Evolutionary conservation across 2,113 vertebrate genomes (phyloP).

Genomic region (Oryzias woworae): DNA sequence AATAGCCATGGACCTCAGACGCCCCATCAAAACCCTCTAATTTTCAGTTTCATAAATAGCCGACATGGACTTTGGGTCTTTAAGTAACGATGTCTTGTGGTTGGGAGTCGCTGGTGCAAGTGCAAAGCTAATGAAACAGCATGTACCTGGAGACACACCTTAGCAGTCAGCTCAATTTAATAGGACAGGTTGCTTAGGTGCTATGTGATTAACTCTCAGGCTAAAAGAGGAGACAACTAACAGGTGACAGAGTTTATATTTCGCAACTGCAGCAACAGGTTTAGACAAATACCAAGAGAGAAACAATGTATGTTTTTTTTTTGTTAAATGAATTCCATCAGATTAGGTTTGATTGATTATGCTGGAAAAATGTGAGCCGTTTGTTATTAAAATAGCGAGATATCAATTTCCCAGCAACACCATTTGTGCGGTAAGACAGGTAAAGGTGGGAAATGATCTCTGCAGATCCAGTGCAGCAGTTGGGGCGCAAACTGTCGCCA

Average conservation of each 20-base stretch:
- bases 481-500: too few relatives aligned
- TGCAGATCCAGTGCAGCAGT: too few relatives aligned
- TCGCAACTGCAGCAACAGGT: constrained; percentile 42
- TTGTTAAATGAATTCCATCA: constrained; percentile 6
- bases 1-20: constrained; percentile 67
- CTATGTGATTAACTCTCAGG: constrained; percentile 42
- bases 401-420: constrained; percentile 7
- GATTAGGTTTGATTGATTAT: constrained; percentile 6
- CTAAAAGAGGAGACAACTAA: constrained; percentile 6
- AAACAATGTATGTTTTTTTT: background rate
- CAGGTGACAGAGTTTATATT: constrained; percentile 44
- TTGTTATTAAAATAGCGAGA: background rate
- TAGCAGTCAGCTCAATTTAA: constrained; percentile 43
- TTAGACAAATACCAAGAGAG: constrained; percentile 16
- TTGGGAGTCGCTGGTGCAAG: constrained; percentile 34
- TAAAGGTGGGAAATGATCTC: background rate
- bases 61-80: constrained; percentile 54
- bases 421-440: background rate
- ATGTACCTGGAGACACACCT: constrained; percentile 69
- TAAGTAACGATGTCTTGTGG: constrained; percentile 61
- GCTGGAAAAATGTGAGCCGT: background rate
- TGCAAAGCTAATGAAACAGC: constrained; percentile 44
- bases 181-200: constrained; percentile 46
- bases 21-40: constrained; percentile 65
- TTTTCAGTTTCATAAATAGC: constrained; percentile 74